These are phyloP conservation scores for Peromyscus eremicus DNA, from an alignment of 2,797 vertebrate genomes.

Conservation along the genomic window DNA sequence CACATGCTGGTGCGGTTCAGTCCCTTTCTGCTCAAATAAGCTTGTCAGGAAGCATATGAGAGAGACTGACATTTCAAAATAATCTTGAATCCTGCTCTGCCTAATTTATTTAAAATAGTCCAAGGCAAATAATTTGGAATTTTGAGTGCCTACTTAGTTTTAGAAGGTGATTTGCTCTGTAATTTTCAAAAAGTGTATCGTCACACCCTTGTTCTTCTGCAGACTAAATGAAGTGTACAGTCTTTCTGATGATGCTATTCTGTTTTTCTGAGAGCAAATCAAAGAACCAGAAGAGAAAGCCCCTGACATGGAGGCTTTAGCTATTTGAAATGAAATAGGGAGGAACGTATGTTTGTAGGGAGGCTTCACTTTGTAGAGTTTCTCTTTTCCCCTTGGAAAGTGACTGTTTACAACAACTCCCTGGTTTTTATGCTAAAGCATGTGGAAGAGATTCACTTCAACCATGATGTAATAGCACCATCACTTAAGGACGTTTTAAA, in stretches of 20 bases:
- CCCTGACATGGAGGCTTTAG: neutral
- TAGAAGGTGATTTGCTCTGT: conserved; percentile 19
- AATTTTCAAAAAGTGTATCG: conserved; percentile 35
- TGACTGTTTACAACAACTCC: neutral
- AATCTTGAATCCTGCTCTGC: conserved; percentile 43
- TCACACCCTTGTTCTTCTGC: neutral
- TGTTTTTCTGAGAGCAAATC: conserved; percentile 12
- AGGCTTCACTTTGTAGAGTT: neutral
- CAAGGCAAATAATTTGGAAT: conserved; percentile 66
- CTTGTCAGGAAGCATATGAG: neutral
- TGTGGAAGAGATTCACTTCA: conserved; percentile 22
- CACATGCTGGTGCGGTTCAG: neutral
- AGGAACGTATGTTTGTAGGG: neutral
- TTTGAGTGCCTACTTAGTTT: conserved; percentile 48
- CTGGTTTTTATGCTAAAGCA: neutral
- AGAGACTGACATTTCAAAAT: conserved; percentile 61
- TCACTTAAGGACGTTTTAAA: conserved; percentile 57
- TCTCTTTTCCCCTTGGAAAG: neutral
- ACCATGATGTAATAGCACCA: neutral
- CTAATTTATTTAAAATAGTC: conserved; percentile 64
- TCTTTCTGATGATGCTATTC: neutral
- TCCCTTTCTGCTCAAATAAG: conserved; percentile 49
- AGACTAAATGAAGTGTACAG: neutral
- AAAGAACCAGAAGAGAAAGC: neutral
- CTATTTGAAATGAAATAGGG: conserved; percentile 29